Base-by-base conservation (phyloP, 2,888 invertebrate genomes). In the Chironomus tentans region DNA sequence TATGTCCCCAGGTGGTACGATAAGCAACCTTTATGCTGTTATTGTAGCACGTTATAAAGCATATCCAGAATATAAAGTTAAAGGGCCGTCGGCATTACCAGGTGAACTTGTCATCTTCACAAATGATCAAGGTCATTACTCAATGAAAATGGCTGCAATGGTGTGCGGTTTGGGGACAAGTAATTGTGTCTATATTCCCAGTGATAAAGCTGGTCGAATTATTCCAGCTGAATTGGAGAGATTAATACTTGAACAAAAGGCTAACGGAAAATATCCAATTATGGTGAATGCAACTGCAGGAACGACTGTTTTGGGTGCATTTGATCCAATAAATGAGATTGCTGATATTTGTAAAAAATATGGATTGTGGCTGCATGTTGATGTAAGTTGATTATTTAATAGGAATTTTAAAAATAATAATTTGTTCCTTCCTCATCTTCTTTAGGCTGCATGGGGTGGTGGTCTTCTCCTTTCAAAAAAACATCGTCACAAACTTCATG, bases 281-380 rank as follows among this genome's bases (percentile, higher is more conserved):
- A 62, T 72, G 62, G 72, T 62, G 5, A 18, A n/a, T 24, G 72
- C 62, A n/a, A 72, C 72, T 15, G 72, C 72, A 4, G 72, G 72
- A n/a, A 72, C 72, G 15, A 62, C 61, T 13, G 38, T 62, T 38
- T 38, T 72, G 12, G 72, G 72, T 15, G 61, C 72, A 46, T 72
- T 72, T 50, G 72, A 72, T 72, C 72, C 72, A 28, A 18, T 72
- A 10, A 46, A 38, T 38, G 22, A 72, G 2, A 38, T 72, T 62
- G 61, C 72, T 18, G 72, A 72, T 22, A 72, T 72, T 38, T 72
- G 72, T 50, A 13, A 46, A 38, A 72, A 62, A 24, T 61, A 72
- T 38, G 46, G 46, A 10, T 4, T 72, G 7, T 72, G 72, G 72
- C 10, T 72, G 13, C 72, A 72, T 46, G 62, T 72, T 61, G 72